phyloP scores from a whole-genome alignment of 2,113 vertebrate species.

The Petrocephalus zakoni region DNA sequence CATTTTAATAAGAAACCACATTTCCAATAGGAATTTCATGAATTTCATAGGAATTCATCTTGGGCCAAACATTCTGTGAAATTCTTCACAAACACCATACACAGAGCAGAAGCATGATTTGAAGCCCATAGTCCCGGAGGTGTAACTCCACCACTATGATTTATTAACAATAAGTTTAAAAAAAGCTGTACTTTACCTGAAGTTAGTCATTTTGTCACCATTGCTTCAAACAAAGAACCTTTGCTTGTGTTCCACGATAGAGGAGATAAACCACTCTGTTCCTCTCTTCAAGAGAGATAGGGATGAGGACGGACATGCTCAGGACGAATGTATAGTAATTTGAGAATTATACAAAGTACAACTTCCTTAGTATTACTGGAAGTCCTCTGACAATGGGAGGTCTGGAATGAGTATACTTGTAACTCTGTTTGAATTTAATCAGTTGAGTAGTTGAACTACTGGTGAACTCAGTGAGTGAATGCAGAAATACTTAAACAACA shows the following conservation, averaged over 20 bases:
- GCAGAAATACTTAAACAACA: neutral
- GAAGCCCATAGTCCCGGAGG: too few relatives aligned
- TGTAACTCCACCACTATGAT: neutral
- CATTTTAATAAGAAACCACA: too few relatives aligned
- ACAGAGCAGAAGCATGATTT: neutral
- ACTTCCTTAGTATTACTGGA: neutral
- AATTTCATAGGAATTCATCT: too few relatives aligned
- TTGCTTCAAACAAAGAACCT: neutral
- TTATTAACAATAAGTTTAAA: too few relatives aligned
- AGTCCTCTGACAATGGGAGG: neutral
- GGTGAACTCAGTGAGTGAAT: neutral
- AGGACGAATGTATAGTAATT: neutral
- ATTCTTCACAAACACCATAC: neutral
- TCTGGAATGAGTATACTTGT: neutral
- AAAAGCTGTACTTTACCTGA: neutral
- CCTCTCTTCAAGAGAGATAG: conserved; percentile 17
- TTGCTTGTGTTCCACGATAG: neutral
- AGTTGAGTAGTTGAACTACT: neutral
- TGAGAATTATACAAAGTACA: neutral
- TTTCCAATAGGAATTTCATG: too few relatives aligned
- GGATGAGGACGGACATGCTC: neutral
- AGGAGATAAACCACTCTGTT: neutral
- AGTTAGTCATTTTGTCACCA: neutral
- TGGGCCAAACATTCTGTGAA: too few relatives aligned
- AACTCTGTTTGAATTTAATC: neutral